Base-by-base conservation (phyloP, 2,888 invertebrate genomes). In the Augiades crinisus region DNA sequence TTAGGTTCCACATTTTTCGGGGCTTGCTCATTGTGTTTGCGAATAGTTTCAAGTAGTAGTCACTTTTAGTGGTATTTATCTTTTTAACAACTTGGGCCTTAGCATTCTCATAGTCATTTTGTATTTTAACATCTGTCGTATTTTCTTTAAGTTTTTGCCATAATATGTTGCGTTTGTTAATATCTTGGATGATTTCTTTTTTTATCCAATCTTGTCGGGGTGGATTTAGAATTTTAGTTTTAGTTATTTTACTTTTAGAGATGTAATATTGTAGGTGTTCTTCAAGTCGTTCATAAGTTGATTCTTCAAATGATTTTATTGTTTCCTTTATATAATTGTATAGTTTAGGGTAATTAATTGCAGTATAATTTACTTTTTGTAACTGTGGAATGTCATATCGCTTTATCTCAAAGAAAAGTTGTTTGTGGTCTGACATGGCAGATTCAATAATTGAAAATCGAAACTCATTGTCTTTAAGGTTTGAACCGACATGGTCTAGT, bases 131-230 rank as follows among this genome's bases (percentile, higher is more conserved):
- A 17, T 34, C 47, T 6, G 21, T 22, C 2, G 16, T 49, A 14
- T 49, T 47, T 33, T 6, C 6, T 6, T 49, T 49, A 6, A 22
- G 19, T 41, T 22, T 40, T 6, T 41, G 22, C 31, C 34, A 30
- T 7, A 49, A n/a, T 40, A 17, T 14, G 16, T 49, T 49, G 6
- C 41, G 33, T 2, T 49, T 30, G n/a, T 49, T 17, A 10, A 49
- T 49, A 2, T 49, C 40, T 8, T 33, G 7, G 13, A 49, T 33
- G 5, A 49, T 41, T 0, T 33, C 34, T 41, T 12, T 14, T 4
- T 49, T 49, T 2, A 44, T 44, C 47, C 47, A 47, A 19, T 40
- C 40, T 38, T 47, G 38, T 4, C 31, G 27, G 2, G 21, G 31
- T 19, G 47, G 38, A n/a, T 47, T 47, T 31, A 31, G 10, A 7